phyloP scores from a whole-genome alignment of 2,888 invertebrate genomes.

The Dryobota labecula region DNA sequence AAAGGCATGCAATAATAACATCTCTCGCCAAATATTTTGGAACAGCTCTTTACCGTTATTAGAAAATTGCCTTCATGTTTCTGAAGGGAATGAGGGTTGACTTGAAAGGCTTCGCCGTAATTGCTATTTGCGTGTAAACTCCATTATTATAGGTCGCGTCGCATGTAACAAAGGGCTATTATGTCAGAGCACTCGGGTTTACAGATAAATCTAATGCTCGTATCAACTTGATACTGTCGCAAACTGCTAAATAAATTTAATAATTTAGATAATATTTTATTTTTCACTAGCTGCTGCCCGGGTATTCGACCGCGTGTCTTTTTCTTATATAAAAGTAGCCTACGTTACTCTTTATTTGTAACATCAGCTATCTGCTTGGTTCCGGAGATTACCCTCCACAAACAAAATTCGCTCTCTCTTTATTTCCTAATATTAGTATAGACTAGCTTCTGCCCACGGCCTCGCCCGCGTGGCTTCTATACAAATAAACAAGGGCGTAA shows the following conservation, averaged over 20 bases:
- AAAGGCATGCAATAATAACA: slow-evolving; percentile 58
- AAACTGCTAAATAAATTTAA: slow-evolving; percentile 59
- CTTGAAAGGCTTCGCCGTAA: slow-evolving; percentile 78
- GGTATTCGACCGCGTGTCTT: no score
- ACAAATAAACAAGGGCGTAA: no score
- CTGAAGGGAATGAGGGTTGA: slow-evolving; percentile 76
- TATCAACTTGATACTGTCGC: slow-evolving; percentile 63
- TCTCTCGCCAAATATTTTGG: slow-evolving; percentile 68
- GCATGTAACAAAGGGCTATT: slow-evolving; percentile 73
- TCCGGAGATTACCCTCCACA: no score
- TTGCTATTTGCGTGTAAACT: slow-evolving; percentile 80
- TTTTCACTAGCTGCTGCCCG: no score
- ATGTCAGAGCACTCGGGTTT: slow-evolving; percentile 62
- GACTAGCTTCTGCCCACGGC: no score
- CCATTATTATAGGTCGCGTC: slow-evolving; percentile 74
- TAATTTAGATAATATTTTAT: slow-evolving; percentile 10
- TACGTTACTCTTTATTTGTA: no score
- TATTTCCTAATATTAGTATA: no score
- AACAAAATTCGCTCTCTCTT: no score
- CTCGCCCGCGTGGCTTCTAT: no score
- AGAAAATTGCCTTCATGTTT: slow-evolving; percentile 78
- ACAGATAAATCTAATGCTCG: slow-evolving; percentile 58
- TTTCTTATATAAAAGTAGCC: no score
- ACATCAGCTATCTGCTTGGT: no score
- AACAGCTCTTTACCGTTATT: slow-evolving; percentile 74